Conservation (phyloP, 1,140 invertebrate species). For the Eupeodes corollae region DNA sequence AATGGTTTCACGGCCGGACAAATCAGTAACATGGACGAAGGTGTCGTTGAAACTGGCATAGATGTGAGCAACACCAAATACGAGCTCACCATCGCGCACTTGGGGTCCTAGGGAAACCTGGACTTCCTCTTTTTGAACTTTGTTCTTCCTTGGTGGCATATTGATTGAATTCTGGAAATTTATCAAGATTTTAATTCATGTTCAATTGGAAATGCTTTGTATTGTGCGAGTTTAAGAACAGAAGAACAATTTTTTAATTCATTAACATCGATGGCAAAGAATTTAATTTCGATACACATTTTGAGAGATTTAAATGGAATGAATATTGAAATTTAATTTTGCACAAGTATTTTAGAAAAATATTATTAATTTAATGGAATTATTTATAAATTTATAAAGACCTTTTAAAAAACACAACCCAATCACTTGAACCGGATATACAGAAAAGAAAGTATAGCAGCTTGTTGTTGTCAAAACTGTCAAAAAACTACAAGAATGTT, state of each 20-base stretch:
- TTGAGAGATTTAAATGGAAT: background rate
- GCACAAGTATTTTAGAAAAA: constrained; percentile 1
- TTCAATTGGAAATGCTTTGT: constrained; percentile 5
- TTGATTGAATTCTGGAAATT: constrained; percentile 11
- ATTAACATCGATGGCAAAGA: constrained; percentile 9
- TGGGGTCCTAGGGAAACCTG: constrained; percentile 95
- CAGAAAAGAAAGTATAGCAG: constrained; percentile 22
- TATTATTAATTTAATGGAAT: constrained; percentile 6
- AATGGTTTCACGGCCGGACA: constrained; percentile 98
- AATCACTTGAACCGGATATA: constrained; percentile 34
- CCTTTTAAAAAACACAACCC: constrained; percentile 18
- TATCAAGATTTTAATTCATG: constrained; percentile 10
- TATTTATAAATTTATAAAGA: constrained; percentile 3
- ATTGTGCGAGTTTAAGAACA: constrained; percentile 1
- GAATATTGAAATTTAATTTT: background rate
- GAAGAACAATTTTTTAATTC: background rate
- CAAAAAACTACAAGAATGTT: background rate
- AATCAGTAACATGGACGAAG: constrained; percentile 98
- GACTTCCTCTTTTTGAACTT: constrained; percentile 90
- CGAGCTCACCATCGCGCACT: constrained; percentile 91
- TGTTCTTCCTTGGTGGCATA: constrained; percentile 97
- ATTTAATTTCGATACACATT: background rate
- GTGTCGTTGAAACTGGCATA: constrained; percentile 99
- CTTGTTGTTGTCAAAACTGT: constrained; percentile 13
- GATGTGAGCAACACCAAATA: constrained; percentile 98